Evolutionary conservation across 2,888 invertebrate genomes (phyloP).

Genomic region (Serrognathus titanus): DNA sequence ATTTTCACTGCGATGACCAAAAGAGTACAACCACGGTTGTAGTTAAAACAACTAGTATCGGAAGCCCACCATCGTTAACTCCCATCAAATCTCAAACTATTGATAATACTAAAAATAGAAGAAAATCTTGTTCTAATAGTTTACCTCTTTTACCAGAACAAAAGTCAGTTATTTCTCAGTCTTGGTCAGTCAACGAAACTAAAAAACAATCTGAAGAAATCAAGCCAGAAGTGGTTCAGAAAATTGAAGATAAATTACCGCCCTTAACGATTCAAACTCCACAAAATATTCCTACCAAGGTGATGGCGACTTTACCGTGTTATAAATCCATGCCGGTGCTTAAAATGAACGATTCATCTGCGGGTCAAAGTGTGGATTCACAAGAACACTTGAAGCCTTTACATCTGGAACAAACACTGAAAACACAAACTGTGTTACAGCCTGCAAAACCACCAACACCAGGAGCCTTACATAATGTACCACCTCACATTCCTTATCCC

Average conservation of each 20-base stretch:
- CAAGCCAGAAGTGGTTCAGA: neutral
- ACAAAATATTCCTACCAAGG: constrained; percentile 5
- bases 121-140: neutral
- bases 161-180: constrained; percentile 19
- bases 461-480: constrained; percentile 8
- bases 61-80: constrained; percentile 44
- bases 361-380: neutral
- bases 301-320: constrained; percentile 3
- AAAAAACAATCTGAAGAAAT: constrained; percentile 2
- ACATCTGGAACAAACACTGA: neutral
- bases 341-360: constrained; percentile 7
- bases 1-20: constrained; percentile 48
- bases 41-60: constrained; percentile 33
- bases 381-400: neutral
- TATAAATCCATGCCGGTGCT: constrained; percentile 13
- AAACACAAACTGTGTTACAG: neutral
- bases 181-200: constrained; percentile 13
- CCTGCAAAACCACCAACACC: neutral
- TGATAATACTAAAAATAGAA: constrained; percentile 5
- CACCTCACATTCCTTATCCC: constrained; percentile 13
- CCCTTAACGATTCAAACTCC: constrained; percentile 8
- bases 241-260: neutral
- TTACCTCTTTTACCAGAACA: constrained; percentile 10
- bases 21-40: constrained; percentile 17
- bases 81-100: constrained; percentile 37